Base-by-base conservation (phyloP, 2,797 vertebrate genomes). In the Menidia menidia region DNA sequence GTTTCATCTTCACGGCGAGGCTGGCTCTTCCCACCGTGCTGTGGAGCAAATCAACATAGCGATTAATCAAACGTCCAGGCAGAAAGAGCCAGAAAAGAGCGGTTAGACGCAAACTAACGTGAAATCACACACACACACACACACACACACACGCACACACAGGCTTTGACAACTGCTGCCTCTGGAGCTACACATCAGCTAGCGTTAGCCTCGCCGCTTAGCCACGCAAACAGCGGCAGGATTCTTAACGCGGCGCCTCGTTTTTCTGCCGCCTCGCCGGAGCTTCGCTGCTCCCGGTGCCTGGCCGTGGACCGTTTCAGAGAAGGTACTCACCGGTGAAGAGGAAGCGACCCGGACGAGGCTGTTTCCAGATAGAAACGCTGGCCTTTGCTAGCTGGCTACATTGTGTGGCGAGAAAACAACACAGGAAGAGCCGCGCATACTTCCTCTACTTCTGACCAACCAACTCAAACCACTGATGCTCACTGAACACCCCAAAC, bases 381-480 rank as follows among this genome's bases (percentile, higher is more conserved):
- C 19, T 54, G 15, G 4, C 39, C 42, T 53, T 65, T 25, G 15
- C 14, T 15, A 5, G 33, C 15, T 41, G 59, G 16, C 41, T 60
- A 5, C 19, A 73, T 68, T 31, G 53, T 25, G 39, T 8, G 12
- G 56, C 3, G 45, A 72, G 55, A 60, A 60, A 9, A 68, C 15
- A 80, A 84, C 67, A 77, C 81, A 78, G 85, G 80, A 86, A 74
- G 62, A 60, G 12, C 55, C 10, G 3, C 9, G 3, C 14, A 12
- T 39, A 87, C 77, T 88, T 90, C 88, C 87, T 54, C 3, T 16
- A 8, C 12, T 3, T 57, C 52, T 47, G 68, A 14, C 87, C 85
- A 89, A 89, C 52, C 85, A 81, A 73, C 32, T 33, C 18, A 12
- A 7, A 42, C 1, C 42, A 16, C 8, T 41, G 53, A 31, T 6